Evolutionary conservation across 2,888 invertebrate genomes (phyloP).

Genomic region (Peribatodes rhomboidaria): DNA sequence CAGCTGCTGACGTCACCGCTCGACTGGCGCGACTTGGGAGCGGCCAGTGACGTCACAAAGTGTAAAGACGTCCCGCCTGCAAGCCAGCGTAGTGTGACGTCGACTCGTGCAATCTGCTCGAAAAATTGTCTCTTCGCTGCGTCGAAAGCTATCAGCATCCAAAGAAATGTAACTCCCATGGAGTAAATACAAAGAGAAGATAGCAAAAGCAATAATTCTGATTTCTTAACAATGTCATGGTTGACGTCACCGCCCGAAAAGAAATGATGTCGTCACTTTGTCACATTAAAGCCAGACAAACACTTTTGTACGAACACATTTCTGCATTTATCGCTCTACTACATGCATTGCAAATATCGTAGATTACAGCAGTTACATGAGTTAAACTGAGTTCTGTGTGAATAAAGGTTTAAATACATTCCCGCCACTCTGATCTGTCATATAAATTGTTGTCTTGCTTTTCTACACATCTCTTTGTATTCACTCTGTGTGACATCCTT

Average conservation of each 20-base stretch:
- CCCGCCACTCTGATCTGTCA: background rate
- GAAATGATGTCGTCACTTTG: no score
- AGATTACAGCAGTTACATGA: no score
- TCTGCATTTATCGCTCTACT: no score
- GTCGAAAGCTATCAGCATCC: background rate
- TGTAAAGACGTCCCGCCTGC: background rate
- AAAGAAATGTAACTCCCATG: background rate
- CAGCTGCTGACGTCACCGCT: no score
- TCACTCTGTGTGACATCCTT: background rate
- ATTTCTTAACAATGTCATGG: no score
- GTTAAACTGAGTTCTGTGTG: background rate
- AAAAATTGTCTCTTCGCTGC: background rate
- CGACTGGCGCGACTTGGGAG: background rate
- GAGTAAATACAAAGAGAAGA: conserved; percentile 1
- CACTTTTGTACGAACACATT: no score
- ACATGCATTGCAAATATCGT: no score
- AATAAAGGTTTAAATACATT: background rate
- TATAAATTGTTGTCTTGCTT: no score
- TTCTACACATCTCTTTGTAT: background rate
- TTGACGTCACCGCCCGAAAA: no score
- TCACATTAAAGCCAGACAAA: no score
- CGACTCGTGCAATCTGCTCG: background rate
- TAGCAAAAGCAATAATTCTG: background rate
- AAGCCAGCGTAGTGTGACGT: background rate
- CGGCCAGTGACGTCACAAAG: background rate